These are phyloP conservation scores for Terebella lapidaria DNA, from an alignment of 2,888 invertebrate species.

Conservation along the genomic window DNA sequence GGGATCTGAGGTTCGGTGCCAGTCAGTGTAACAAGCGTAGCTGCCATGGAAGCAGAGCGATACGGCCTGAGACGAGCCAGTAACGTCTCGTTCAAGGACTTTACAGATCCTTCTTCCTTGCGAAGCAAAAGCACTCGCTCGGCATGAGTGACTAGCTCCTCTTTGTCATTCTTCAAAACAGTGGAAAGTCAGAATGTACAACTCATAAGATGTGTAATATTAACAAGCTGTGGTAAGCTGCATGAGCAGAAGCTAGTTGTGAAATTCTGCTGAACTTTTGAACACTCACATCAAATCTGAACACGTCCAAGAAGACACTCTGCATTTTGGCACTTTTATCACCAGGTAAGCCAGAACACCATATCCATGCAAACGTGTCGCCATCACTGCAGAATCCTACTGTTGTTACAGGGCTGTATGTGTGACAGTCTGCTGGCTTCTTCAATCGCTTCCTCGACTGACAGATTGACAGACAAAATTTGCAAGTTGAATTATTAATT, in stretches of 20 bases:
- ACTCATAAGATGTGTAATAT: too few relatives aligned
- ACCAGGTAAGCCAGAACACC: slow-evolving; percentile 34
- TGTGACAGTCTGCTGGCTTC: slow-evolving; percentile 29
- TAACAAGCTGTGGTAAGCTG: too few relatives aligned
- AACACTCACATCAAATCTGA: slow-evolving; percentile 36
- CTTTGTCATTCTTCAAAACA: not conserved
- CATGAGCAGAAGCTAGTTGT: too few relatives aligned
- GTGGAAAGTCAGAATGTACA: slow-evolving; percentile 1
- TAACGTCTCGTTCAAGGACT: slow-evolving; percentile 44
- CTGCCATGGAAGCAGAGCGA: slow-evolving; percentile 39
- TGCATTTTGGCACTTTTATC: slow-evolving; percentile 43
- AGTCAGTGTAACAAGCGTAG: slow-evolving; percentile 43
- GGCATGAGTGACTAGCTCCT: slow-evolving; percentile 16
- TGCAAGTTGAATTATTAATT: too few relatives aligned
- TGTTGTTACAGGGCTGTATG: slow-evolving; percentile 37
- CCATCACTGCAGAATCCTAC: slow-evolving; percentile 48
- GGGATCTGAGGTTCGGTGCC: slow-evolving; percentile 32
- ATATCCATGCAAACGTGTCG: slow-evolving; percentile 46
- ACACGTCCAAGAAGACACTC: slow-evolving; percentile 38
- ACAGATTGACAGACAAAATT: not conserved
- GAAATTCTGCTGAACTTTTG: too few relatives aligned
- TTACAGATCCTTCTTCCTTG: slow-evolving; percentile 41
- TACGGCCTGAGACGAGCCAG: slow-evolving; percentile 44
- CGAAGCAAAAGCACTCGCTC: slow-evolving; percentile 33
- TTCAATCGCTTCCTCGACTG: slow-evolving; percentile 34